Percentiles rank a stretch among this genome's conserved stretches.
These are phyloP conservation scores for Cottoperca gobio DNA, from an alignment of 2,797 vertebrate genomes.

Conservation along the genomic window DNA sequence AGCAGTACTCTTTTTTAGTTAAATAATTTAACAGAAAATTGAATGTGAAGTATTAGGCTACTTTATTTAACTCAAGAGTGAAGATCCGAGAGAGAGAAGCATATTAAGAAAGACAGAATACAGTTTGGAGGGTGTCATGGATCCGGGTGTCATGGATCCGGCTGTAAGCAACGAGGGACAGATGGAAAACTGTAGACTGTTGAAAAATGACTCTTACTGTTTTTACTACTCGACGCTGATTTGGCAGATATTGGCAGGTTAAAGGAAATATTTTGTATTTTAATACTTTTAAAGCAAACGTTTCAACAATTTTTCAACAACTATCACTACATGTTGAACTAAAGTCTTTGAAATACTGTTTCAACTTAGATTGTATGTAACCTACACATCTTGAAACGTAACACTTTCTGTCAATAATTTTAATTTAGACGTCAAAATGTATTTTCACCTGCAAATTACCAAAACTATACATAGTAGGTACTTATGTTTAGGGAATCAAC, in stretches of 20 bases:
- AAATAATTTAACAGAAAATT: constrained; percentile 13
- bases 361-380: no score
- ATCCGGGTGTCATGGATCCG: neutral
- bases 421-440: no score
- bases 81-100: neutral
- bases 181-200: neutral
- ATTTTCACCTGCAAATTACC: no score
- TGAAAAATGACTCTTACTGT: neutral
- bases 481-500: no score
- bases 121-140: neutral
- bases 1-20: constrained; percentile 21
- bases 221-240: neutral
- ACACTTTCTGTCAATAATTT: no score
- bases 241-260: neutral
- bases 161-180: neutral
- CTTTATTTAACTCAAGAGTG: neutral
- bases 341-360: no score
- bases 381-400: no score
- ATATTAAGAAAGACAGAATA: no score
- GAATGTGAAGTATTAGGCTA: constrained; percentile 10
- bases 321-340: neutral
- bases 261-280: neutral
- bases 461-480: no score
- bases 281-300: neutral
- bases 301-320: neutral